phyloP scores from a whole-genome alignment of 2,797 vertebrate genomes.

The Tamandua tetradactyla region DNA sequence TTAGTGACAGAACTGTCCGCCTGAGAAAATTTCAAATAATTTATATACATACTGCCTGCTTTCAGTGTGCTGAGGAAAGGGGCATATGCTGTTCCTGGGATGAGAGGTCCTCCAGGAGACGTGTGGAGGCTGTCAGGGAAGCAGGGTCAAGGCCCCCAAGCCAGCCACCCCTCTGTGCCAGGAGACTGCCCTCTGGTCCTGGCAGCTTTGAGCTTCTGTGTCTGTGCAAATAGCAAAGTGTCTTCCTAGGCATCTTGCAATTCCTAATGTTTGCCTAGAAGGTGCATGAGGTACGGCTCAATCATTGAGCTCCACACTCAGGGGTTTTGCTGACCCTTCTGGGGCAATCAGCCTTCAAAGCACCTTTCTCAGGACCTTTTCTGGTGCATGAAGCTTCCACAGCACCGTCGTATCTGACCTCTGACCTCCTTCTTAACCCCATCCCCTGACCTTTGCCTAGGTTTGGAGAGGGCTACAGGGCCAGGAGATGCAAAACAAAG shows the following conservation, averaged over 20 bases:
- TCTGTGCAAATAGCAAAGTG: not conserved
- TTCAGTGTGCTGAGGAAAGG: not conserved
- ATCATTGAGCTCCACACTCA: not conserved
- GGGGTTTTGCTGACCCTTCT: not conserved
- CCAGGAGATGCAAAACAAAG: not conserved
- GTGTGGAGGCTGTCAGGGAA: not conserved
- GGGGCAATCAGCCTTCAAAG: not conserved
- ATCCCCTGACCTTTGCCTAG: not conserved
- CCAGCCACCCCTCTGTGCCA: not conserved
- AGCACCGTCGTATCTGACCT: not conserved
- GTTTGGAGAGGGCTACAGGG: not conserved
- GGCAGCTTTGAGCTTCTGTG: not conserved
- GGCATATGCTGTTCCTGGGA: not conserved
- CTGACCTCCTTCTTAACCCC: not conserved
- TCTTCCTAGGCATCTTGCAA: not conserved
- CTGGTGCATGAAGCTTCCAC: not conserved
- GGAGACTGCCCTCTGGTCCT: not conserved
- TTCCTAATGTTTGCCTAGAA: not conserved
- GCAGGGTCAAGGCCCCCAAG: fast-evolving
- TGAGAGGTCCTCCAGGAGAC: not conserved
- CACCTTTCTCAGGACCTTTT: not conserved
- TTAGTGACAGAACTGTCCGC: not conserved
- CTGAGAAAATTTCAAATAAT: not conserved
- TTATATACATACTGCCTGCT: not conserved
- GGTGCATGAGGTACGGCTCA: not conserved